phyloP scores from a whole-genome alignment of 2,888 invertebrate genomes.

The Xestia rhomboidea region DNA sequence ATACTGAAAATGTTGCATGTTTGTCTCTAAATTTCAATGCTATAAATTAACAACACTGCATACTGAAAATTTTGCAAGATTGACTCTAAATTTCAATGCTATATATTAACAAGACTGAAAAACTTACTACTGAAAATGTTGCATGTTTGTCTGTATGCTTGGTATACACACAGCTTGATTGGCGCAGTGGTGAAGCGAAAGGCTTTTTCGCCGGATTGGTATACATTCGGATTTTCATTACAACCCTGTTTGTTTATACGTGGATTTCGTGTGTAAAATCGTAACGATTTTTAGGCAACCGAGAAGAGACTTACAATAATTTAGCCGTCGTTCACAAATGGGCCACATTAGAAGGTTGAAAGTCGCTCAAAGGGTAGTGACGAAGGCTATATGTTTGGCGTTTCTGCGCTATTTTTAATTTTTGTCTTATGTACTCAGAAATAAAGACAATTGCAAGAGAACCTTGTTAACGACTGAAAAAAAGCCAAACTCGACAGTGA shows the following conservation, averaged over 20 bases:
- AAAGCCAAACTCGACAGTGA: not conserved
- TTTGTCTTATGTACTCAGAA: not conserved
- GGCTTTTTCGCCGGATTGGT: not conserved
- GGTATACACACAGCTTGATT: not conserved
- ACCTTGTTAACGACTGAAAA: not conserved
- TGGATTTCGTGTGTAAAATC: not conserved
- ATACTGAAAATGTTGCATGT: not conserved
- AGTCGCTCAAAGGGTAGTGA: not conserved
- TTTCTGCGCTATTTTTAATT: not conserved
- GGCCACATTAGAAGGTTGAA: not conserved
- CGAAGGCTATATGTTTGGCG: not conserved
- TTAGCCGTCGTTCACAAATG: not conserved
- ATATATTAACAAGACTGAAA: not conserved
- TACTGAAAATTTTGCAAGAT: not conserved
- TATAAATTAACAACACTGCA: not conserved
- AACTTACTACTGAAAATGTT: not conserved
- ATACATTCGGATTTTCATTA: constrained; percentile 12
- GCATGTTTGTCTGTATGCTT: not conserved
- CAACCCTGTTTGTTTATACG: not conserved
- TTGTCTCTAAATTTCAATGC: not conserved
- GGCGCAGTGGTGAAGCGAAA: not conserved
- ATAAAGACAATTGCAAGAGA: not conserved
- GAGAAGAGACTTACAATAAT: not conserved
- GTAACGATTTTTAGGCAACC: not conserved
- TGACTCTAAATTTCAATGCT: not conserved